These are phyloP conservation scores for Pygoscelis antarcticus DNA, from an alignment of 2,113 vertebrate species.

Conservation along the genomic window DNA sequence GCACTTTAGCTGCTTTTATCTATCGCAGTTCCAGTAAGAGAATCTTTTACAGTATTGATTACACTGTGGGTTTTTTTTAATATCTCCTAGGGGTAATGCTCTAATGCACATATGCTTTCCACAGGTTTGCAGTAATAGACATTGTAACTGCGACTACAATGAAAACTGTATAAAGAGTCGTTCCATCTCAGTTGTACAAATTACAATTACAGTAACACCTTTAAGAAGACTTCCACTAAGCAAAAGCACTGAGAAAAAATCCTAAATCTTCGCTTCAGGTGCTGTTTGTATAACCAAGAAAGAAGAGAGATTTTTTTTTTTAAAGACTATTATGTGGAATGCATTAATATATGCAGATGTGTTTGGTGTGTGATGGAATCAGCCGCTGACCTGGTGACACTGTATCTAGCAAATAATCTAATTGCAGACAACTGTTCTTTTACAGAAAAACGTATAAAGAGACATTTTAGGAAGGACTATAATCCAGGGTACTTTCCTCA, in stretches of 20 bases:
- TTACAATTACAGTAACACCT: neutral
- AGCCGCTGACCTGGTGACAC: neutral
- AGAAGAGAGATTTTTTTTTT: neutral
- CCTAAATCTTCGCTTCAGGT: neutral
- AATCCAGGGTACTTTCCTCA: neutral
- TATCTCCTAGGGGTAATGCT: neutral
- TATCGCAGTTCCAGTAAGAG: neutral
- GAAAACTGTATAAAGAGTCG: neutral
- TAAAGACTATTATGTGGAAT: neutral
- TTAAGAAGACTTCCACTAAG: neutral
- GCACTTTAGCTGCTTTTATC: neutral
- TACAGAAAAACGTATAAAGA: neutral
- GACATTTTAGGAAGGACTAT: neutral
- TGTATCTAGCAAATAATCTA: neutral
- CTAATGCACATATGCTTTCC: neutral
- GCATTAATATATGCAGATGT: neutral
- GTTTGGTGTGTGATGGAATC: neutral
- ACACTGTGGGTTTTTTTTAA: accelerated
- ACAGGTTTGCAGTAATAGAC: neutral
- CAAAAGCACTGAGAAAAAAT: neutral
- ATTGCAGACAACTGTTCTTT: neutral
- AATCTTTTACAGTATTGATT: neutral
- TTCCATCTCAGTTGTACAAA: neutral
- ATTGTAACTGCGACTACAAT: neutral
- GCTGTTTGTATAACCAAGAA: neutral